Evolutionary conservation across 2,113 vertebrate species (phyloP).

Genomic region (Leiothrix lutea): DNA sequence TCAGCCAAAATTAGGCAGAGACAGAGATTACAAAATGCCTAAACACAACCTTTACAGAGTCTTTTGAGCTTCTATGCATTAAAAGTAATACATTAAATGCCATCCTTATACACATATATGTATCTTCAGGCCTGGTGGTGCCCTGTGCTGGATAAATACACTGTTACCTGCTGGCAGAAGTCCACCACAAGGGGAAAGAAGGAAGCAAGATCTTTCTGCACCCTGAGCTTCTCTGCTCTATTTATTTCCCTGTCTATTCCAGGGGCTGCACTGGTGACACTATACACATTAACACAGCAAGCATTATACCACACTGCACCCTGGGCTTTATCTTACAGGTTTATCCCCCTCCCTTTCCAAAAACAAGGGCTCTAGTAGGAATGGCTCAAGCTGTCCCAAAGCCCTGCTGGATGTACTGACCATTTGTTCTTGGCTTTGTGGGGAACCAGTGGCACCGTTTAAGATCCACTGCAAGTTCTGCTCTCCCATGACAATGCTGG

Average conservation of each 20-base stretch:
- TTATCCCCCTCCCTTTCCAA: not conserved
- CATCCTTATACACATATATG: too few relatives aligned
- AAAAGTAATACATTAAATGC: not conserved
- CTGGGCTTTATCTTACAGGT: not conserved
- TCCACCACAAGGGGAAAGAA: not conserved
- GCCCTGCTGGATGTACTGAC: conserved; percentile 72
- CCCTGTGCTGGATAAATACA: not conserved
- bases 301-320: not conserved
- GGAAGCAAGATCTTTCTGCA: not conserved
- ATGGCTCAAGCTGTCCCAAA: not conserved
- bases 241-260: not conserved
- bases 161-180: not conserved
- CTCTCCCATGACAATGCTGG: conserved; percentile 93
- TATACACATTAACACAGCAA: not conserved
- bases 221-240: not conserved
- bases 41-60: not conserved
- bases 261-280: not conserved
- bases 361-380: not conserved
- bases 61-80: not conserved
- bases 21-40: not conserved
- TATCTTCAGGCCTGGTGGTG: not conserved
- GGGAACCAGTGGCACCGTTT: conserved; percentile 86
- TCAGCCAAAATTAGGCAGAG: not conserved
- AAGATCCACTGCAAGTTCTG: conserved; percentile 98
- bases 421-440: conserved; percentile 87